These are phyloP conservation scores for Myzus persicae DNA, from an alignment of 1,140 invertebrate species.

Conservation along the genomic window DNA sequence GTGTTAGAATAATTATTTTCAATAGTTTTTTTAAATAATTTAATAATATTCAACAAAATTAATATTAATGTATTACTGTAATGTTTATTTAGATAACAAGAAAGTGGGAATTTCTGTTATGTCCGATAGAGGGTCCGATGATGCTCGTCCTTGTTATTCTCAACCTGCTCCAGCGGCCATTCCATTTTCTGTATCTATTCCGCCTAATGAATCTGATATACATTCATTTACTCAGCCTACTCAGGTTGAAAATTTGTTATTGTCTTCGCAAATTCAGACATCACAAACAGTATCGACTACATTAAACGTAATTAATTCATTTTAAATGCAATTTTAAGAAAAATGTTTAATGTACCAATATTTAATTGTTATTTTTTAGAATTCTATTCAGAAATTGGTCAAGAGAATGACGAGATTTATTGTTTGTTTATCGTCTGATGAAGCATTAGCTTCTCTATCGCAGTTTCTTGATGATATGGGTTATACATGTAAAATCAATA, in stretches of 20 bases:
- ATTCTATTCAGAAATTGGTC: conserved; percentile 81
- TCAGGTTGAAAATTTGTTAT: conserved; percentile 81
- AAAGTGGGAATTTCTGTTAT: not conserved
- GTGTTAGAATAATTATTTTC: conserved; percentile 1
- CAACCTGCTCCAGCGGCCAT: conserved; percentile 49
- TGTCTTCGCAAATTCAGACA: conserved; percentile 74
- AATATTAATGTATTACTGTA: not conserved
- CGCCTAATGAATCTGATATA: conserved; percentile 54
- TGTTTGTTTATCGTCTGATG: conserved; percentile 73
- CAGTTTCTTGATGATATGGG: conserved; percentile 72
- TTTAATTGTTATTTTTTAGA: conserved; percentile 65
- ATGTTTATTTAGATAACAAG: conserved; percentile 13
- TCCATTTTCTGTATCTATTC: conserved; percentile 25
- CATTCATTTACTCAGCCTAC: conserved; percentile 89
- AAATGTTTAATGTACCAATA: rapidly evolving
- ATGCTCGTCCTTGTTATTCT: conserved; percentile 59
- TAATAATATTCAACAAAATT: too few relatives aligned
- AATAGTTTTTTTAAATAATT: not conserved
- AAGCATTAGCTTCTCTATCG: conserved; percentile 71
- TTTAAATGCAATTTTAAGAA: not conserved
- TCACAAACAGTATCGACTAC: conserved; percentile 60
- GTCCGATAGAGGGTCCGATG: conserved; percentile 39
- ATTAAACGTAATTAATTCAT: not conserved
- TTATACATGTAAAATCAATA: conserved; percentile 70
- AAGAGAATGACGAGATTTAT: conserved; percentile 92